Evolutionary conservation across 2,888 invertebrate genomes (phyloP).

Genomic region (Hydroisotoma schaefferi): DNA sequence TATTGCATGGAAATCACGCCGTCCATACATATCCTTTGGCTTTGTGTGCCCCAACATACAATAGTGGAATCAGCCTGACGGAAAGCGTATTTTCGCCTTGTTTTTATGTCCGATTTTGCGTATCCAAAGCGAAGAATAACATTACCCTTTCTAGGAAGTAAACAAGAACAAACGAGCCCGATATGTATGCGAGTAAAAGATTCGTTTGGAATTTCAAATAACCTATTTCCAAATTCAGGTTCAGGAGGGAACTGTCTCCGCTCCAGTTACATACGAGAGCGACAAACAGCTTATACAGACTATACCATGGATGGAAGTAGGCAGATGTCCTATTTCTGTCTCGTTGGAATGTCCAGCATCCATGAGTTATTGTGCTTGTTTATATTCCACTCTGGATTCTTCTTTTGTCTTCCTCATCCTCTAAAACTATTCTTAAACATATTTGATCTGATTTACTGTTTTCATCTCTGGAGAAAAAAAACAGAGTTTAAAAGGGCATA

Average conservation of each 20-base stretch:
- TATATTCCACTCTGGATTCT: constrained; percentile 9
- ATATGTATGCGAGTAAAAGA: background rate
- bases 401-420: constrained; percentile 9
- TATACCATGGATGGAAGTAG: no score
- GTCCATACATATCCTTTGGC: no score
- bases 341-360: constrained; percentile 1
- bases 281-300: no score
- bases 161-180: background rate
- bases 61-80: no score
- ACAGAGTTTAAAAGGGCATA: no score
- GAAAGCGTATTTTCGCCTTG: background rate
- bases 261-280: background rate
- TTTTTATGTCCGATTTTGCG: background rate
- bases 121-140: background rate
- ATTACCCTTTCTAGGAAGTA: background rate
- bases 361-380: constrained; percentile 16
- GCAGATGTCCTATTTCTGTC: constrained; percentile 6
- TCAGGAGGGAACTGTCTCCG: background rate
- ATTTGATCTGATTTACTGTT: background rate
- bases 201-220: no score
- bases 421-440: no score
- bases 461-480: background rate
- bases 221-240: background rate
- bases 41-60: no score
- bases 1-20: background rate